Evolutionary conservation across 2,797 vertebrate genomes (phyloP).

Genomic region (Chelonia mydas): DNA sequence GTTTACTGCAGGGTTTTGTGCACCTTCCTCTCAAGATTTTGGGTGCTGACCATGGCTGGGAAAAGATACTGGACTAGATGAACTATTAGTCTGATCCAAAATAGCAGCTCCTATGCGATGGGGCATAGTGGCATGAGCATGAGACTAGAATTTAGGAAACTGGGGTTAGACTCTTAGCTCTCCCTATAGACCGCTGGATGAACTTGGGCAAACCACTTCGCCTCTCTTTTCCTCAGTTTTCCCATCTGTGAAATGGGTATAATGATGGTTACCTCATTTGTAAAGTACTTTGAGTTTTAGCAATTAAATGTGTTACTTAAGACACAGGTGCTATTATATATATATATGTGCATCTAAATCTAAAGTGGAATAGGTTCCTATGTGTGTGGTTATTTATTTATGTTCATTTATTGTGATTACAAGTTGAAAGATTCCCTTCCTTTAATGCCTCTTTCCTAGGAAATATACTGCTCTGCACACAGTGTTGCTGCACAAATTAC

Average conservation of each 20-base stretch:
- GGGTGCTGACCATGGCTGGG: background rate
- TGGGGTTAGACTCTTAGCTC: background rate
- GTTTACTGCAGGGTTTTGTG: background rate
- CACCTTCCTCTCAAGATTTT: background rate
- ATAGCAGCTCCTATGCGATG: background rate
- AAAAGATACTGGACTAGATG: background rate
- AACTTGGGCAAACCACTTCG: background rate
- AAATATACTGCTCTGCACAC: background rate
- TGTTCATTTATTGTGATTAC: background rate
- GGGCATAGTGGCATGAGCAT: background rate
- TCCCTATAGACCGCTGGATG: background rate
- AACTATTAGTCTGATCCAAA: background rate
- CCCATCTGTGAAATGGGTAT: background rate
- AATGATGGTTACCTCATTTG: background rate
- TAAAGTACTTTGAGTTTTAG: background rate
- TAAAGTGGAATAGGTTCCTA: background rate
- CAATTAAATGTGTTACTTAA: background rate
- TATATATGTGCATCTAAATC: background rate
- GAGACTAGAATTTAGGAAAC: background rate
- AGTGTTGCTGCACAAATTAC: slow-evolving; percentile 6
- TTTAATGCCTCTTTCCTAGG: background rate
- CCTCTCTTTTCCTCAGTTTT: background rate
- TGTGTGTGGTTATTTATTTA: background rate
- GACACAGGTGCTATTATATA: background rate
- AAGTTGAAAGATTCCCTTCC: background rate